Evolutionary conservation across 2,797 vertebrate genomes (phyloP).

Genomic region (Sebastes hubbsi): DNA sequence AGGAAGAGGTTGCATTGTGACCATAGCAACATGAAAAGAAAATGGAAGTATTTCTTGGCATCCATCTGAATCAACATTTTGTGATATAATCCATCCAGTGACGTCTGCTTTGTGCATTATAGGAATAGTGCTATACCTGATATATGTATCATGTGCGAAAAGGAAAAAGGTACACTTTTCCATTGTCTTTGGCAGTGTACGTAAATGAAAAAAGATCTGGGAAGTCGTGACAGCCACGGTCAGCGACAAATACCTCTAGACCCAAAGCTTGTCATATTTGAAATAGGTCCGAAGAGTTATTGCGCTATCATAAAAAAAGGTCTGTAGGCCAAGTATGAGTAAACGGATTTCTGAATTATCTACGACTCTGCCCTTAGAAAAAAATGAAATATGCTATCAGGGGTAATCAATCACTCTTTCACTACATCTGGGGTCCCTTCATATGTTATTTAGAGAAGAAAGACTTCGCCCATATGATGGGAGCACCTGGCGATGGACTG

Average conservation of each 20-base stretch:
- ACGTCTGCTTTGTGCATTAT: neutral
- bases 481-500: neutral
- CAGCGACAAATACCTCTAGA: too few relatives aligned
- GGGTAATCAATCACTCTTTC: neutral
- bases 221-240: too few relatives aligned
- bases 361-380: neutral
- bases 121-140: too few relatives aligned
- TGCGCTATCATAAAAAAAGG: neutral
- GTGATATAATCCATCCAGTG: neutral
- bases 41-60: neutral
- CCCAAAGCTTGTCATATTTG: too few relatives aligned
- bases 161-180: too few relatives aligned
- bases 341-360: neutral
- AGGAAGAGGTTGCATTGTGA: neutral
- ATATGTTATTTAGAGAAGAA: neutral
- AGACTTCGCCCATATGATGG: neutral
- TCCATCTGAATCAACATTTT: neutral
- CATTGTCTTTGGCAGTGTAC: too few relatives aligned
- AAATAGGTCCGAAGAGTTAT: neutral
- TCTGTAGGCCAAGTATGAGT: neutral
- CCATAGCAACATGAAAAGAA: slow-evolving; percentile 1
- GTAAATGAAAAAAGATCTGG: too few relatives aligned
- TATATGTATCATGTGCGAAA: too few relatives aligned
- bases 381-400: neutral
- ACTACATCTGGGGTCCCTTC: neutral